Conservation (phyloP, 2,797 vertebrate species). For the Sebastes trivittatus region DNA sequence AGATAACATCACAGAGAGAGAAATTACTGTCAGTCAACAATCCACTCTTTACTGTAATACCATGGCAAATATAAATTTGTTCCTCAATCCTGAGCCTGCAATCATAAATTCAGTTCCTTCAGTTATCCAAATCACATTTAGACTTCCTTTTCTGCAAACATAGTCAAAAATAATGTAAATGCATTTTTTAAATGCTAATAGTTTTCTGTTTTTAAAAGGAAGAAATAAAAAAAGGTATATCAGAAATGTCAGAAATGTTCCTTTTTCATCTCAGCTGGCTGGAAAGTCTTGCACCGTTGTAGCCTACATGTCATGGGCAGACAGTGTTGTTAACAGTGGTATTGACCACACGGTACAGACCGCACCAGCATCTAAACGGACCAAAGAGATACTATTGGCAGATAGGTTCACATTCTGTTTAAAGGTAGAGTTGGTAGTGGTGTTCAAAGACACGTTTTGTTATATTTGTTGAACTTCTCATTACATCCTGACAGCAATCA, state of each 20-base stretch:
- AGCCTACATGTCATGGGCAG: background rate
- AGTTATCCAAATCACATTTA: background rate
- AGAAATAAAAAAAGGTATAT: background rate
- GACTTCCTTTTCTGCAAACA: background rate
- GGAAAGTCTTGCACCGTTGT: background rate
- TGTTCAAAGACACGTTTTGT: too few species aligned
- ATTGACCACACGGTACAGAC: background rate
- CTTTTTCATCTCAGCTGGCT: background rate
- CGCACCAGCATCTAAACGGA: background rate
- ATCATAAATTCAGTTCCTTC: background rate
- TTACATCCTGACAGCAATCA: too few species aligned
- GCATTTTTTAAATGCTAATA: background rate
- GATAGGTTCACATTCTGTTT: background rate
- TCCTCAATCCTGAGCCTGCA: background rate
- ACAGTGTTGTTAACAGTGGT: background rate
- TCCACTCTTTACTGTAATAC: background rate
- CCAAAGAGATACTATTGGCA: background rate
- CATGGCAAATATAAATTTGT: background rate
- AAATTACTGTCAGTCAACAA: background rate
- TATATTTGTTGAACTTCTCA: too few species aligned
- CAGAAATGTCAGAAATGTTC: background rate
- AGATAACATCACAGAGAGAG: conserved; percentile 1
- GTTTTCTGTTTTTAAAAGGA: background rate
- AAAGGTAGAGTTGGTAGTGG: too few species aligned
- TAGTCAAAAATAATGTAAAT: background rate